Conservation (phyloP, 2,888 invertebrate genomes). For the Willowsia nigromaculata region DNA sequence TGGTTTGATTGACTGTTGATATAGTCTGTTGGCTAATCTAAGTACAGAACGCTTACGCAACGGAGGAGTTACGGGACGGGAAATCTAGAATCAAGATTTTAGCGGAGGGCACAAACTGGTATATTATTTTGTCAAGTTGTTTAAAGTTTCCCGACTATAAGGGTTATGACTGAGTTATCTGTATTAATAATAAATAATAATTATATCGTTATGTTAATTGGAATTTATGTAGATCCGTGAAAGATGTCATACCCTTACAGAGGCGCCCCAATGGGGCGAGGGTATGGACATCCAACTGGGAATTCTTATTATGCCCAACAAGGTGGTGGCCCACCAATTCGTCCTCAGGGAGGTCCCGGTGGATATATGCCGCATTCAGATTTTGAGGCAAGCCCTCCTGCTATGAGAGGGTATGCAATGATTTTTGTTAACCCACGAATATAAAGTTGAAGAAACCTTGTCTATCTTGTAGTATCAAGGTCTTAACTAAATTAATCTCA, state of each 20-base stretch:
- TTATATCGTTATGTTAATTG: too few species aligned
- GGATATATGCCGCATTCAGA: slow-evolving; percentile 6
- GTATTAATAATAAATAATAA: too few species aligned
- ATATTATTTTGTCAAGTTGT: too few species aligned
- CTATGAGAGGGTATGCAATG: slow-evolving; percentile 30
- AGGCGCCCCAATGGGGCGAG: neutral
- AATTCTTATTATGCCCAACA: slow-evolving; percentile 38
- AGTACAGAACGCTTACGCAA: too few species aligned
- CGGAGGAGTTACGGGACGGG: too few species aligned
- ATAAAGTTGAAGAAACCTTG: neutral
- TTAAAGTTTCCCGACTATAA: too few species aligned
- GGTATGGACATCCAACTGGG: neutral
- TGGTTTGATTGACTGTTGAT: too few species aligned
- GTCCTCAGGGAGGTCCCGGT: neutral
- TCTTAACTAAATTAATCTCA: neutral
- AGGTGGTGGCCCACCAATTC: neutral
- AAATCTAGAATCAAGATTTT: too few species aligned
- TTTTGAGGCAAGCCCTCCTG: neutral
- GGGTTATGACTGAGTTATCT: too few species aligned
- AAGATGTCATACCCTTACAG: neutral
- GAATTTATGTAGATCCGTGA: neutral
- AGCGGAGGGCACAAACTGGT: too few species aligned
- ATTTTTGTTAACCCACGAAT: too few species aligned
- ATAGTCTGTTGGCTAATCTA: too few species aligned
- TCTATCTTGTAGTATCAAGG: neutral